Conservation (phyloP, 2,888 invertebrate species). For the Gymnosoma rotundatum region DNA sequence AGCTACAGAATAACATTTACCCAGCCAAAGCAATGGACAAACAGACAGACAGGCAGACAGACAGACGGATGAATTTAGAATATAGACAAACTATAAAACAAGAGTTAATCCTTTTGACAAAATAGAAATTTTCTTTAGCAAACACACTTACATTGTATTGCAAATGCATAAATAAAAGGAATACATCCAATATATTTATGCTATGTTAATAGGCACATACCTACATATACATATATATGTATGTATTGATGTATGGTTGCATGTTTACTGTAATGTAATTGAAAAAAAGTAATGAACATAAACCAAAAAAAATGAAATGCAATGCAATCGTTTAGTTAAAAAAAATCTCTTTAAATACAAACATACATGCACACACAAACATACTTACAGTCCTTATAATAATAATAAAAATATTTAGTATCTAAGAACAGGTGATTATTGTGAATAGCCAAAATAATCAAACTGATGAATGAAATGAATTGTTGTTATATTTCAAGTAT, state of each 20-base stretch:
- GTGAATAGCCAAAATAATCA: not conserved
- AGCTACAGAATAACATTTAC: constrained; percentile 56
- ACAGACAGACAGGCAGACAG: not conserved
- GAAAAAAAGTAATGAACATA: constrained; percentile 15
- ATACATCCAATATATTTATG: not conserved
- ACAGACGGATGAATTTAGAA: constrained; percentile 3
- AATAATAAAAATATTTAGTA: constrained; percentile 9
- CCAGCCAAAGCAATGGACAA: constrained; percentile 27
- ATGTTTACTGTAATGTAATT: not conserved
- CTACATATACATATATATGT: not conserved
- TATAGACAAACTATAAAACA: constrained; percentile 55
- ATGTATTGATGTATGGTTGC: not conserved
- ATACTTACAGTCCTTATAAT: not conserved
- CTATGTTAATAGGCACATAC: not conserved
- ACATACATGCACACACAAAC: not conserved
- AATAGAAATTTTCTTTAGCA: constrained; percentile 48
- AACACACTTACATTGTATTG: constrained; percentile 18
- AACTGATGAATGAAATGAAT: constrained; percentile 31
- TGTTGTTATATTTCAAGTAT: not conserved
- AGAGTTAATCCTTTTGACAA: constrained; percentile 70
- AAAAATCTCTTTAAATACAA: not conserved
- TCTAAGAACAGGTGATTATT: not conserved
- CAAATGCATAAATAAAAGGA: constrained; percentile 23
- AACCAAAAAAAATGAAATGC: constrained; percentile 48
- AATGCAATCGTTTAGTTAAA: not conserved